These are phyloP conservation scores for Sebastes melanostomus DNA, from an alignment of 2,797 vertebrate genomes.

Conservation along the genomic window DNA sequence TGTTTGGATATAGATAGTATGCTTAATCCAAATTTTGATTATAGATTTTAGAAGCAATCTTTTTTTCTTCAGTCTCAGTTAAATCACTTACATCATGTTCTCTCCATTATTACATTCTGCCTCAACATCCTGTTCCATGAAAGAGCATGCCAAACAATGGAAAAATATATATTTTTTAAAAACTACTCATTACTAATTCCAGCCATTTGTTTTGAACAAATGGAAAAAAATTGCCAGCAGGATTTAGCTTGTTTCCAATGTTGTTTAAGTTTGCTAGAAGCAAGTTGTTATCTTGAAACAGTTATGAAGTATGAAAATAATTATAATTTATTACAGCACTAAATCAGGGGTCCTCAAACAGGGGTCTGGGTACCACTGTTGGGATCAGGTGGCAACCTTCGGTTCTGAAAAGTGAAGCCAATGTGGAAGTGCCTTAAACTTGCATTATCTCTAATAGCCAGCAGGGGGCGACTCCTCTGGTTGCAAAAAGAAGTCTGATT, in stretches of 20 bases:
- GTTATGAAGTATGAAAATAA: not conserved
- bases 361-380: not conserved
- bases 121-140: not conserved
- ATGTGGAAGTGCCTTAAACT: too few species aligned
- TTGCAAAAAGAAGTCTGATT: too few species aligned
- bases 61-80: not conserved
- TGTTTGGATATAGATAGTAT: not conserved
- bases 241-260: not conserved
- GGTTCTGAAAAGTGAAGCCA: too few species aligned
- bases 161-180: not conserved
- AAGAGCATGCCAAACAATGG: not conserved
- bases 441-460: too few species aligned
- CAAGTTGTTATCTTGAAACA: not conserved
- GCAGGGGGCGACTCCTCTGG: too few species aligned
- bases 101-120: not conserved
- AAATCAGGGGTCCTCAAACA: not conserved
- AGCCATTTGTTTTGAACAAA: not conserved
- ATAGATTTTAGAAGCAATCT: not conserved
- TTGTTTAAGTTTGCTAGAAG: not conserved
- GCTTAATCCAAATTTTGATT: not conserved
- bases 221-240: not conserved
- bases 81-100: not conserved
- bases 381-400: too few species aligned
- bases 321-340: not conserved
- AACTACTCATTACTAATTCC: not conserved